Evolutionary conservation across 2,113 vertebrate genomes (phyloP), one percentile per base, ranked within the genome.

Genomic region (Plecotus auritus): DNA sequence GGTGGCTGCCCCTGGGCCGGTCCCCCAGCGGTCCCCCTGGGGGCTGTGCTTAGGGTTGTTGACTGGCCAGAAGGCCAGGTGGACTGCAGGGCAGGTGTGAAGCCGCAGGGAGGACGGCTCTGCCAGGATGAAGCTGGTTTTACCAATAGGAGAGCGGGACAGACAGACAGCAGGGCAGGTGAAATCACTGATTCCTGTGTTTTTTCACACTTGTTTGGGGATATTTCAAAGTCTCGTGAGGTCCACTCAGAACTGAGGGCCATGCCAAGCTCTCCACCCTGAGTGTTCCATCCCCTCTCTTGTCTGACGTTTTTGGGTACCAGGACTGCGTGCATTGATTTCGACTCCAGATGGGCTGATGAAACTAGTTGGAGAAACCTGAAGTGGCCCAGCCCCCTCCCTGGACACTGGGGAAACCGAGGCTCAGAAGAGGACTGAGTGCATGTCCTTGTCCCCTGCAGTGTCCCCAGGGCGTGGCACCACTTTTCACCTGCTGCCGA

Each of bases 121-220:
- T 2, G 69, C 17, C 2, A 1, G 14, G 22, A 23, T 35, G 20
- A 22, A 35, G 51, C 26, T 0, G 22, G 14, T 22, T 59, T 42
- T 32, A 32, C 37, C 20, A 0, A 1, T 0, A 3, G 28, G 1
- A 16, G 45, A 59, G 45, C 1, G 0, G 10, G 54, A 1, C 32
- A 14, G 77, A 13, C 6, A 1, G 26, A 9, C 8, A 1, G 22
- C 35, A 1, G 49, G n/a, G 4, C 22, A 5, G 51, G 59, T 0
- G 23, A 2, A 11, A 1, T 7, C 4, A 28, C 5, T 26, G 56
- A 32, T 67, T 18, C 9, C 26, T 22, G 26, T 4, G 13, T 30
- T 28, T 47, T 8, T 51, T 12, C 22, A 9, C 30, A 7, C 64
- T 30, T 54, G 32, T 17, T 7, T 35, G 32, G n/a, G 40, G 45